Conservation (phyloP, 2,113 vertebrate species). For the Entelurus aequoreus region DNA sequence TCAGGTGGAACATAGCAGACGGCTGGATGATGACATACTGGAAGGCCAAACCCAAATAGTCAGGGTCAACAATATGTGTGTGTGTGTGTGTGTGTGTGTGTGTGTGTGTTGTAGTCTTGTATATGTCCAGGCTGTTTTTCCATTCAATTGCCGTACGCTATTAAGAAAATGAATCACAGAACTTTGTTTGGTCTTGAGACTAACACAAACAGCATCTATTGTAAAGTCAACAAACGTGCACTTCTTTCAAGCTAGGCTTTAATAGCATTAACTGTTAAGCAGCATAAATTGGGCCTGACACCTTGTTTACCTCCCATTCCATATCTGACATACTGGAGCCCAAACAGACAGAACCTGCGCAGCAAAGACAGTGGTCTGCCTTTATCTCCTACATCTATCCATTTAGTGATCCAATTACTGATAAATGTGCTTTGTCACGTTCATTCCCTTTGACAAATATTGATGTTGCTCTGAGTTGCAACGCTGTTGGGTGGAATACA, state of each 20-base stretch:
- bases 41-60: conserved; percentile 44
- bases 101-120: conserved; percentile 20
- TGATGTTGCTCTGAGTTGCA: conserved; percentile 36
- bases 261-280: conserved; percentile 38
- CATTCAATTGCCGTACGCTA: conserved; percentile 11
- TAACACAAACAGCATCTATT: neutral
- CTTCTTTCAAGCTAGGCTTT: conserved; percentile 17
- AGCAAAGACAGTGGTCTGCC: conserved; percentile 31
- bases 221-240: conserved; percentile 9
- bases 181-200: conserved; percentile 5
- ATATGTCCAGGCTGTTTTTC: conserved; percentile 5
- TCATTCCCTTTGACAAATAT: conserved; percentile 50
- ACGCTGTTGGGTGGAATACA: conserved; percentile 31
- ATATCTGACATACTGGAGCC: conserved; percentile 49
- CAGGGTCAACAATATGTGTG: conserved; percentile 27
- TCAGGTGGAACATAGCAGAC: conserved; percentile 52
- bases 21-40: conserved; percentile 50
- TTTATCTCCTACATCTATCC: conserved; percentile 48
- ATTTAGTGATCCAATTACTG: conserved; percentile 42
- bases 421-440: conserved; percentile 38
- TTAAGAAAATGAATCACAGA: conserved; percentile 16
- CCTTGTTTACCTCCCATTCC: conserved; percentile 47
- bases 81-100: conserved; percentile 11
- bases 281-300: conserved; percentile 46
- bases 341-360: conserved; percentile 41